A percentile compares a stretch with the other conserved stretches of the same genome.
Evolutionary conservation across 2,797 vertebrate genomes (phyloP).

Genomic region (Sebastes flavidus): DNA sequence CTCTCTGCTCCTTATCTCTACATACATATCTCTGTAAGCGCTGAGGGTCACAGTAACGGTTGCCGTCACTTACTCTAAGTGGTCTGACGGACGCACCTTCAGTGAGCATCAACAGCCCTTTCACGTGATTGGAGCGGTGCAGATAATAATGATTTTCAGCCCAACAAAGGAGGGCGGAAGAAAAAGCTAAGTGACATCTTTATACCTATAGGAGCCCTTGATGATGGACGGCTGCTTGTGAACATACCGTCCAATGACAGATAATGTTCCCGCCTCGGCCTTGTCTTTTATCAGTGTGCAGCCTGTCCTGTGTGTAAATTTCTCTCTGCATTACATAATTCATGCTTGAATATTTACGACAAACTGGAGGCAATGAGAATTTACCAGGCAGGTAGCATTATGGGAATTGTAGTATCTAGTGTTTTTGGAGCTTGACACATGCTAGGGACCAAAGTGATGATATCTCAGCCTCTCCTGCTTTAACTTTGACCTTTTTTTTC

Average conservation of each 20-base stretch:
- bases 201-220: background rate
- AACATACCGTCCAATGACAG: background rate
- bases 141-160: conserved; percentile 13
- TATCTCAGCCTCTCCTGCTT: background rate
- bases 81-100: conserved; percentile 4
- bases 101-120: background rate
- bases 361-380: background rate
- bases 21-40: conserved; percentile 18
- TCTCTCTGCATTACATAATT: background rate
- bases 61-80: conserved; percentile 57
- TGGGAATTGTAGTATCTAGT: background rate
- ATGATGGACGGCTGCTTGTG: conserved; percentile 30
- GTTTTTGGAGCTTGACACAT: background rate
- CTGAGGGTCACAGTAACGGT: conserved; percentile 18
- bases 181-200: conserved; percentile 11
- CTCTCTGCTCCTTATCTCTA: background rate
- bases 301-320: background rate
- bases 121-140: conserved; percentile 7
- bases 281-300: conserved; percentile 2
- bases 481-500: background rate
- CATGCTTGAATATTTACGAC: background rate
- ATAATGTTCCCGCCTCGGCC: background rate
- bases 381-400: background rate
- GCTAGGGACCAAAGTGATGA: background rate
- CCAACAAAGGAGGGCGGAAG: background rate